A percentile compares a stretch with the other conserved stretches of the same genome.
These are phyloP conservation scores for Nymphalis urticae DNA, from an alignment of 2,888 invertebrate species.

Conservation along the genomic window DNA sequence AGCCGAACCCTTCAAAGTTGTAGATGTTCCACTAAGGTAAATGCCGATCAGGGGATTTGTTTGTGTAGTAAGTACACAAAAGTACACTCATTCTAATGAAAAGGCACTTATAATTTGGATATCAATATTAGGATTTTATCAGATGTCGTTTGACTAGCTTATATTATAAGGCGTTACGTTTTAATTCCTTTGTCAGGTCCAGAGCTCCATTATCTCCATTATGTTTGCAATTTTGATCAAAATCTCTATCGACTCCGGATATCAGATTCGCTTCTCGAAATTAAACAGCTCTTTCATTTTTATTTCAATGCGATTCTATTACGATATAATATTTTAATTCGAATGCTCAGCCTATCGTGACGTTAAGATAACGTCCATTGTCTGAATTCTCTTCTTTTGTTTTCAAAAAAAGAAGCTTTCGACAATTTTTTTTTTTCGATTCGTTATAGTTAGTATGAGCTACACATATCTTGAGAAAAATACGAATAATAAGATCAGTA, in stretches of 20 bases:
- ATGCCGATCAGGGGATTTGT: too few relatives aligned
- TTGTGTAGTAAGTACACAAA: too few relatives aligned
- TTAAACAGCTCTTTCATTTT: conserved; percentile 42
- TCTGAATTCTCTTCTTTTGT: neutral
- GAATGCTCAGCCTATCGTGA: conserved; percentile 1
- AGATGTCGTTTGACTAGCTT: too few relatives aligned
- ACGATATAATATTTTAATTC: conserved; percentile 36
- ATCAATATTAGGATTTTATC: too few relatives aligned
- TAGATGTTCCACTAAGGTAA: too few relatives aligned
- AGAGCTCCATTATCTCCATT: conserved; percentile 40
- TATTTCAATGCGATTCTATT: conserved; percentile 31
- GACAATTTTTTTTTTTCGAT: too few relatives aligned
- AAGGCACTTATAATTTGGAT: too few relatives aligned
- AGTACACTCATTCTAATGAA: too few relatives aligned
- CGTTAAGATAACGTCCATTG: conserved; percentile 2
- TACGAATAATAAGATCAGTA: too few relatives aligned
- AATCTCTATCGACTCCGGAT: conserved; percentile 36
- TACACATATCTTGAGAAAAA: too few relatives aligned
- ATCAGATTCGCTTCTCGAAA: conserved; percentile 32
- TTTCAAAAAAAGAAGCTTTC: neutral
- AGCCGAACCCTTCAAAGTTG: too few relatives aligned
- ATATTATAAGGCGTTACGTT: conserved; percentile 7
- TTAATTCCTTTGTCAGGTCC: conserved; percentile 48
- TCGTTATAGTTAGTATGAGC: too few relatives aligned
- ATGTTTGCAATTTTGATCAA: conserved; percentile 46